phyloP scores from a whole-genome alignment of 2,113 vertebrate genomes.

The Python bivittatus region DNA sequence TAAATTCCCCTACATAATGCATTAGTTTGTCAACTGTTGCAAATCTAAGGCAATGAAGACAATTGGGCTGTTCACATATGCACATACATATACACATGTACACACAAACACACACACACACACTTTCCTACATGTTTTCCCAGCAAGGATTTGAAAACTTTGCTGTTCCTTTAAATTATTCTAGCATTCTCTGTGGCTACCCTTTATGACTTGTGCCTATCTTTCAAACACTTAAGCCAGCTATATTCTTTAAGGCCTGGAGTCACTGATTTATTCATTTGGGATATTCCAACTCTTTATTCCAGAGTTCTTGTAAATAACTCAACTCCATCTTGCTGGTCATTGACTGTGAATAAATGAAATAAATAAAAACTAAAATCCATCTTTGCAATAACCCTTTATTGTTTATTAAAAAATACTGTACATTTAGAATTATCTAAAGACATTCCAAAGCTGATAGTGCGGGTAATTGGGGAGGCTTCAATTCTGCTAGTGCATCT shows the following conservation, averaged over 20 bases:
- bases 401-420: too few species aligned
- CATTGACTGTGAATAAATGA: not conserved
- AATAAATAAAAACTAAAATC: not conserved
- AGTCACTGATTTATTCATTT: not conserved
- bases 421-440: too few species aligned
- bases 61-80: not conserved
- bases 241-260: not conserved
- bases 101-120: not conserved
- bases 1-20: slow-evolving; percentile 13
- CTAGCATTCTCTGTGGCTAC: not conserved
- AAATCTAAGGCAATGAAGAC: not conserved
- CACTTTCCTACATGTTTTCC: not conserved
- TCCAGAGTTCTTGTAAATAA: not conserved
- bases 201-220: not conserved
- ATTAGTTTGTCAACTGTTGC: not conserved
- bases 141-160: not conserved
- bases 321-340: not conserved
- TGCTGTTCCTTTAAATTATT: not conserved
- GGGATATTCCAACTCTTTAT: not conserved
- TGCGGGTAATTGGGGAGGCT: too few species aligned
- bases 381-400: not conserved
- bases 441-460: too few species aligned
- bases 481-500: too few species aligned
- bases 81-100: not conserved
- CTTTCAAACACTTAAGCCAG: not conserved